Conservation (phyloP, 1,140 invertebrate genomes). For the Nymphalis io region DNA sequence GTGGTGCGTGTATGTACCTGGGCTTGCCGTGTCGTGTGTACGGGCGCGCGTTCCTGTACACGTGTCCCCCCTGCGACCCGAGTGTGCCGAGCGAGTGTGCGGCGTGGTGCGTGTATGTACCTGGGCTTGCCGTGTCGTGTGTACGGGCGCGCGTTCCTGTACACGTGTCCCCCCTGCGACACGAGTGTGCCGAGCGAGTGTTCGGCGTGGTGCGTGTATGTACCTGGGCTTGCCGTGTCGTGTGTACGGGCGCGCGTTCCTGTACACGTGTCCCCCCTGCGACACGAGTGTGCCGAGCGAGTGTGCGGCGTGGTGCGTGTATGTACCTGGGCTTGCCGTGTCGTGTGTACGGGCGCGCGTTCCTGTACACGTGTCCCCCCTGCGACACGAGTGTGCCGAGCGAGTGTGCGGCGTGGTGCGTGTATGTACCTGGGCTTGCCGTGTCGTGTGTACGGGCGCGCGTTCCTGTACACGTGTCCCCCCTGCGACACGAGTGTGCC, state of each 20-base stretch:
- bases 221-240: slow-evolving; percentile 58
- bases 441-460: slow-evolving; percentile 50
- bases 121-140: slow-evolving; percentile 58
- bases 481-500: slow-evolving; percentile 78
- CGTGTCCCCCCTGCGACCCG: slow-evolving; percentile 73
- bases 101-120: slow-evolving; percentile 59
- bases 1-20: slow-evolving; percentile 47
- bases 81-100: slow-evolving; percentile 77
- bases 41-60: slow-evolving; percentile 56
- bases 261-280: too few relatives aligned
- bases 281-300: too few relatives aligned
- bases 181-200: slow-evolving; percentile 78
- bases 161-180: slow-evolving; percentile 72
- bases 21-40: slow-evolving; percentile 58
- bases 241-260: slow-evolving; percentile 45
- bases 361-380: too few relatives aligned
- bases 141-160: slow-evolving; percentile 55
- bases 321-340: slow-evolving; percentile 53
- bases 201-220: slow-evolving; percentile 60
- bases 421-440: slow-evolving; percentile 50
- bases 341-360: slow-evolving; percentile 64
- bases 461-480: slow-evolving; percentile 73
- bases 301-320: too few relatives aligned
- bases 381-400: too few relatives aligned
- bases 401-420: too few relatives aligned